Conservation (phyloP, 2,113 vertebrate species). For the Copsychus sechellarum region DNA sequence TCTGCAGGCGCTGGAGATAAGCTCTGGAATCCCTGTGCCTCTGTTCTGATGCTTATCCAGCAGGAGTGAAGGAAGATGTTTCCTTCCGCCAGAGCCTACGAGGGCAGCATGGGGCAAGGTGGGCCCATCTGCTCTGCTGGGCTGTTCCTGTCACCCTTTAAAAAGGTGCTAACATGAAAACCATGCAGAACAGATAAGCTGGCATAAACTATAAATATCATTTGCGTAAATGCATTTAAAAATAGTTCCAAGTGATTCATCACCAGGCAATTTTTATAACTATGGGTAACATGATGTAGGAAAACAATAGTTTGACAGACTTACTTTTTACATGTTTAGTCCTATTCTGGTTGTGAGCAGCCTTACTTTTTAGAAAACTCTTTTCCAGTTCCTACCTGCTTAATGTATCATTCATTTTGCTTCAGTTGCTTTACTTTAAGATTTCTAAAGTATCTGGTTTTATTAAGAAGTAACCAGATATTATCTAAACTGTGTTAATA, state of each 20-base stretch:
- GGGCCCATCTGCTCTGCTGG: background rate
- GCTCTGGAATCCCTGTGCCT: background rate
- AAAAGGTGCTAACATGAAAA: constrained; percentile 70
- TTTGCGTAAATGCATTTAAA: constrained; percentile 70
- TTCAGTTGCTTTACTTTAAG: background rate
- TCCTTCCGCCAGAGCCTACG: rapidly evolving
- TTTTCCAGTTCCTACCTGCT: background rate
- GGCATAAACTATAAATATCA: constrained; percentile 73
- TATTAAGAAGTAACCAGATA: background rate
- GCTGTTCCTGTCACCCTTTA: constrained; percentile 51
- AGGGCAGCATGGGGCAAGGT: background rate
- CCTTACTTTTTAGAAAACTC: background rate
- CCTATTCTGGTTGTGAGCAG: background rate
- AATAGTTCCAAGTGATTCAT: constrained; percentile 75
- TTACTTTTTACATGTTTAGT: background rate
- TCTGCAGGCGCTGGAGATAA: background rate
- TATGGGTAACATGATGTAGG: constrained; percentile 57
- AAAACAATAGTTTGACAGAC: constrained; percentile 51
- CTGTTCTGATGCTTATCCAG: background rate
- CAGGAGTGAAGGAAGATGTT: background rate
- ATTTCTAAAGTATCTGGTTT: background rate
- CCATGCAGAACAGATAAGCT: constrained; percentile 72
- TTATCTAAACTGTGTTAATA: background rate
- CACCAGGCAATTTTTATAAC: constrained; percentile 65
- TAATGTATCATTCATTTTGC: background rate